Evolutionary conservation across 2,797 vertebrate genomes (phyloP).

Genomic region (Setipinna tenuifilis): DNA sequence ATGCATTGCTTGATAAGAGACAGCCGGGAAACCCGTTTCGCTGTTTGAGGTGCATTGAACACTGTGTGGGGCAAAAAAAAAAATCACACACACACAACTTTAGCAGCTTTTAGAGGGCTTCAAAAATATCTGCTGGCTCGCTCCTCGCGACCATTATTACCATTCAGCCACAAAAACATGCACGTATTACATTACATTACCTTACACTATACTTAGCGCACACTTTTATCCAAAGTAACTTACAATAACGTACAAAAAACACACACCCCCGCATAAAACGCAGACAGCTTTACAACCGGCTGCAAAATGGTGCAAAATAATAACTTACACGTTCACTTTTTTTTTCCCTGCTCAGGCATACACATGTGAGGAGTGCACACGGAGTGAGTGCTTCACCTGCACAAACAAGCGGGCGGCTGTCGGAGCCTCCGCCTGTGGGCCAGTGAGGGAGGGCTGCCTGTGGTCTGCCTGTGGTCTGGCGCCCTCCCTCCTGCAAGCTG

Average conservation of each 20-base stretch:
- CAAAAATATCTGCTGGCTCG: neutral
- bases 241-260: no score
- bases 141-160: neutral
- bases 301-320: no score
- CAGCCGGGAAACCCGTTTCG: slow-evolving; percentile 43
- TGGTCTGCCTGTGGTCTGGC: neutral
- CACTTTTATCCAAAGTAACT: no score
- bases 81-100: neutral
- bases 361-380: neutral
- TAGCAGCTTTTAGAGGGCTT: neutral
- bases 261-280: no score
- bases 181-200: neutral
- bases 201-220: no score
- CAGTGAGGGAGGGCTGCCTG: neutral
- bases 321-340: neutral
- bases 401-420: neutral
- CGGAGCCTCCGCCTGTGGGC: neutral
- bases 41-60: neutral
- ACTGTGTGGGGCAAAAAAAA: neutral
- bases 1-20: slow-evolving; percentile 62
- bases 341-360: neutral
- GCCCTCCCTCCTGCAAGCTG: neutral
- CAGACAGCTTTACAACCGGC: no score
- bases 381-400: neutral
- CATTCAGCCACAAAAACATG: neutral